Conservation (phyloP, 2,888 invertebrate species). For the Drosophila kuntzei region DNA sequence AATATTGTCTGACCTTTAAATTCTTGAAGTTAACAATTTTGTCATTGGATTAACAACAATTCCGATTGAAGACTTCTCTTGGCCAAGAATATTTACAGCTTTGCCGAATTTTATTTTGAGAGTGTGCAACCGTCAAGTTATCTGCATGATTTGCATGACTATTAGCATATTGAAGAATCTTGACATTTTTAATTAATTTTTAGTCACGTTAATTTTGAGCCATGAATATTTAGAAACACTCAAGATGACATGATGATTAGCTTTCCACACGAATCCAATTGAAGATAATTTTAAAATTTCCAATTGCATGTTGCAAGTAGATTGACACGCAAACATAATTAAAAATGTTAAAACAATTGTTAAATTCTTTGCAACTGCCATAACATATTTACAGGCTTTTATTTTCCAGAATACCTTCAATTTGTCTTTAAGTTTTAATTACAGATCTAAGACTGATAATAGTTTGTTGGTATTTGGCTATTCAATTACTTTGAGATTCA, state of each 20-base stretch:
- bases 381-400: too few species aligned
- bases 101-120: not conserved
- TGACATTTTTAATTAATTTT: constrained; percentile 34
- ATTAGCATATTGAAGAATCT: constrained; percentile 31
- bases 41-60: constrained; percentile 3
- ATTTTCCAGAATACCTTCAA: too few species aligned
- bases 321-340: too few species aligned
- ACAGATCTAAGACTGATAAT: too few species aligned
- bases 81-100: constrained; percentile 1
- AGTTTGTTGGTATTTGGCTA: not conserved
- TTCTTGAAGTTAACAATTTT: constrained; percentile 6
- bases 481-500: not conserved
- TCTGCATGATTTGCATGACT: constrained; percentile 35
- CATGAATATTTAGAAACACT: constrained; percentile 14
- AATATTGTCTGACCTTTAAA: constrained; percentile 57
- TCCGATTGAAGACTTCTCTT: not conserved
- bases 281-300: constrained; percentile 10
- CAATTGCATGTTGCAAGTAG: not conserved
- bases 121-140: constrained; percentile 3
- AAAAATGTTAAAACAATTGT: too few species aligned
- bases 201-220: constrained; percentile 44
- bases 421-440: not conserved
- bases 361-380: too few species aligned
- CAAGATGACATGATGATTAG: constrained; percentile 29
- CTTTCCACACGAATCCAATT: constrained; percentile 17